These are phyloP conservation scores for Mystacornis crossleyi DNA, from an alignment of 2,113 vertebrate genomes.

Conservation along the genomic window DNA sequence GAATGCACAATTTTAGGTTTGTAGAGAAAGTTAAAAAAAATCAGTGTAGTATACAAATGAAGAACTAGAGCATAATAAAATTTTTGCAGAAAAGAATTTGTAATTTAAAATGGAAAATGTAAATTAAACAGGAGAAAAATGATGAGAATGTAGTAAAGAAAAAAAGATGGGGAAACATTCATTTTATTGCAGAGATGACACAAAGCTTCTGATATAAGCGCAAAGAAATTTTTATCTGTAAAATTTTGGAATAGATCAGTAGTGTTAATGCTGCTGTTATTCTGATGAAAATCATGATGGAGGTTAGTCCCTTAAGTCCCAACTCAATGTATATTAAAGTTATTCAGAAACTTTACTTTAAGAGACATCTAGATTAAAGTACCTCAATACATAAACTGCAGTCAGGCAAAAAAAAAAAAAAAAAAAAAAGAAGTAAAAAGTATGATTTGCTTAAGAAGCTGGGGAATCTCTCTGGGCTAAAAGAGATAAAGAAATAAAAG, in stretches of 20 bases:
- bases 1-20: not conserved
- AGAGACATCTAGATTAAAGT: not conserved
- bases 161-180: not conserved
- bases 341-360: not conserved
- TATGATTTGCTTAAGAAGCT: not conserved
- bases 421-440: not conserved
- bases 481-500: constrained; percentile 6
- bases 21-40: not conserved
- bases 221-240: not conserved
- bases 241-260: not conserved
- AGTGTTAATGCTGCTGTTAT: not conserved
- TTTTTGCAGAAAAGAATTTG: not conserved
- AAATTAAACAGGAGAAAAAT: not conserved
- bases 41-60: not conserved
- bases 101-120: not conserved
- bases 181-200: not conserved
- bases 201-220: not conserved
- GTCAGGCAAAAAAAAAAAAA: not conserved
- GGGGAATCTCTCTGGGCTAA: not conserved
- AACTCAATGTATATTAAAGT: not conserved
- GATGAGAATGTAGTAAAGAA: not conserved
- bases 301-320: not conserved
- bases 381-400: not conserved
- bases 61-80: not conserved
- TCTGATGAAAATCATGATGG: not conserved